Evolutionary conservation across 2,113 vertebrate genomes (phyloP).

Genomic region (Channa argus): DNA sequence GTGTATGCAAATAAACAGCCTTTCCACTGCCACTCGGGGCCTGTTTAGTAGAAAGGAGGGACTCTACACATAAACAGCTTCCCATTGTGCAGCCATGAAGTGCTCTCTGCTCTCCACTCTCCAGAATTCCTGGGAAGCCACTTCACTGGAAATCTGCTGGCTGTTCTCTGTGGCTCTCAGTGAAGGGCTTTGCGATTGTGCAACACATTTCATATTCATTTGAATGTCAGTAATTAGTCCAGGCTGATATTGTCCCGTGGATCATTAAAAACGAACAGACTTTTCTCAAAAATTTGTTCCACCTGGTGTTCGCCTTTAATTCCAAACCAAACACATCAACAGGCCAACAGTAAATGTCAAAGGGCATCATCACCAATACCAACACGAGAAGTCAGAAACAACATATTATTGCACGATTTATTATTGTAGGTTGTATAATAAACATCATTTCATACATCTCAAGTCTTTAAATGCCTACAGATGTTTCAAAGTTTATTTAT

Average conservation of each 20-base stretch:
- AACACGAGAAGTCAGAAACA: not conserved
- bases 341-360: not conserved
- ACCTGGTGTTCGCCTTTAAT: constrained; percentile 1
- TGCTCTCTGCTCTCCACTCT: constrained; percentile 33
- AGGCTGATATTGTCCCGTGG: not conserved
- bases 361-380: not conserved
- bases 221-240: not conserved
- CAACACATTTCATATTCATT: constrained; percentile 41
- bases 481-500: not conserved
- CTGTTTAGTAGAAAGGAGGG: constrained; percentile 4
- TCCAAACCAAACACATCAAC: not conserved
- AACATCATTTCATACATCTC: not conserved
- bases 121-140: constrained; percentile 76
- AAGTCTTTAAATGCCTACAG: not conserved
- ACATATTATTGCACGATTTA: not conserved
- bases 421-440: not conserved
- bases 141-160: constrained; percentile 61
- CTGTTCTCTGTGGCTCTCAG: constrained; percentile 19
- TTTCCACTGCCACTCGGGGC: constrained; percentile 2
- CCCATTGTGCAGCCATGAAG: constrained; percentile 52
- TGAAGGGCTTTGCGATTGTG: constrained; percentile 42
- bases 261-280: not conserved
- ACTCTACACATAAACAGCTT: constrained; percentile 48
- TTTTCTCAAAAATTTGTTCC: not conserved
- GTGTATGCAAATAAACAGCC: constrained; percentile 48